phyloP scores from a whole-genome alignment of 2,888 invertebrate genomes.

The Congeria kusceri region DNA sequence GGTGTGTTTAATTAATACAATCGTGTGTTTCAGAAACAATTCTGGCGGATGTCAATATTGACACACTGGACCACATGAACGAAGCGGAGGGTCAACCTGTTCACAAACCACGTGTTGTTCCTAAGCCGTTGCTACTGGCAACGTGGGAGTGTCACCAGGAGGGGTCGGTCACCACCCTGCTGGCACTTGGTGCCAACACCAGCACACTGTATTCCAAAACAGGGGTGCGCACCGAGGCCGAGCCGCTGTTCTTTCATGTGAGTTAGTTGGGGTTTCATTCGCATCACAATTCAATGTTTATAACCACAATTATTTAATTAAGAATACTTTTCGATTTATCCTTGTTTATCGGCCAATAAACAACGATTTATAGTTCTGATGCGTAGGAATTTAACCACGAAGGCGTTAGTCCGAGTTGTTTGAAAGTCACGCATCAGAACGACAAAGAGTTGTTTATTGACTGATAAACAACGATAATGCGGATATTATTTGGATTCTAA shows the following conservation, averaged over 20 bases:
- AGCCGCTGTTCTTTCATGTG: constrained; percentile 82
- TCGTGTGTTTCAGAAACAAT: neutral
- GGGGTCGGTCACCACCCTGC: constrained; percentile 67
- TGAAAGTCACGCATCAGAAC: too few species aligned
- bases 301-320: too few species aligned
- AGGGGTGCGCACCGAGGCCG: constrained; percentile 65
- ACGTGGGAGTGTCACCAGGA: constrained; percentile 75
- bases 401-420: too few species aligned
- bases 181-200: constrained; percentile 72
- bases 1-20: too few species aligned
- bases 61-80: constrained; percentile 76
- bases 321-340: too few species aligned
- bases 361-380: too few species aligned
- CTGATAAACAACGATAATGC: too few species aligned
- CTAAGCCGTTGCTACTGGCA: constrained; percentile 76
- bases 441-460: too few species aligned
- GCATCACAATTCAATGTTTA: too few species aligned
- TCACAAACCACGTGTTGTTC: constrained; percentile 58
- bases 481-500: too few species aligned
- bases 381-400: too few species aligned
- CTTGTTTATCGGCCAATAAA: too few species aligned
- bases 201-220: constrained; percentile 66
- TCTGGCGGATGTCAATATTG: constrained; percentile 67
- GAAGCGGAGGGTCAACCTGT: constrained; percentile 42
- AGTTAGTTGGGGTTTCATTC: neutral